Base-by-base conservation (phyloP, 2,113 vertebrate species). In the Malurus melanocephalus region DNA sequence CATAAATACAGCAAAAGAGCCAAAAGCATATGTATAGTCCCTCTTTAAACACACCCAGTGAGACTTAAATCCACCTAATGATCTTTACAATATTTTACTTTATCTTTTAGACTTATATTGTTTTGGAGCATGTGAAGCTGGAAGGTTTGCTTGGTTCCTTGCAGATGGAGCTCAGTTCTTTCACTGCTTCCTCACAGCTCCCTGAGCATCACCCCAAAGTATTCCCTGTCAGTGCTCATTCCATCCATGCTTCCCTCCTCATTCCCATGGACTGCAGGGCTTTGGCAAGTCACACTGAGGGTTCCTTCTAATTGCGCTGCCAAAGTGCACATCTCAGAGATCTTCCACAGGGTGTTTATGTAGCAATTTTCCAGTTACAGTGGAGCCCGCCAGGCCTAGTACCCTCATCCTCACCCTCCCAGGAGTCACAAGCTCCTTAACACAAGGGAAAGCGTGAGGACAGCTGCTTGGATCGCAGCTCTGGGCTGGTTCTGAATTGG, bases 331-430 rank as follows among this genome's bases (percentile, higher is more conserved):
- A 24, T 51, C 27, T 13, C 16, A 40, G 51, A 21, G 3, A 11
- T 13, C 49, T 68, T 16, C 40, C 49, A 4, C 11, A 5, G 43
- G 9, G 13, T 38, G 24, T 11, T 45, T 27, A 32, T 6, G 2
- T 16, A 56, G 40, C 7, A 20, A 6, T 9, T 22, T 52, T 55
- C 32, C 26, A n/a, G 1, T 19, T 26, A 16, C 7, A 28, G 13
- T 6, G 0, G 1, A 8, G 9, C 6, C 18, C 2, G 6, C 40
- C 40, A 6, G 14, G 6, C 43, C 11, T 23, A 2, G 40, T 4
- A 16, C 40, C 33, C 30, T 55, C 33, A 26, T 28, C 45, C 24
- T n/a, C 76, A 1, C 11, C 7, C 32, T 61, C 42, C n/a, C 8
- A 2, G 64, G 26, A 43, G 16, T 3, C 11, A 6, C 33, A 2